Evolutionary conservation across 2,113 vertebrate genomes (phyloP).

Genomic region (Rousettus leschenaultii): DNA sequence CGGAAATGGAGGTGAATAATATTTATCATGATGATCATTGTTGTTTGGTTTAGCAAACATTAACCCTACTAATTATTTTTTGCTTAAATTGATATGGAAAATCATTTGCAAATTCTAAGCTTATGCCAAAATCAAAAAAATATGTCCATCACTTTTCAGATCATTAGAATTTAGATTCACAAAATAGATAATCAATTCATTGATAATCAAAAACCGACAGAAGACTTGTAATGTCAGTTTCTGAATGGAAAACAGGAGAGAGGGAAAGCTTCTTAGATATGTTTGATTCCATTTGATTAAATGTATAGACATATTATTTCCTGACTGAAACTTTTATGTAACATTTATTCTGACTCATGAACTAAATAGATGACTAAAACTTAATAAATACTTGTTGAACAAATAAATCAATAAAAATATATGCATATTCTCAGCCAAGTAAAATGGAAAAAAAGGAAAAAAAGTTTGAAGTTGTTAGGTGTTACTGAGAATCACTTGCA

Average conservation of each 20-base stretch:
- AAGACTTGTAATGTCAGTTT: neutral
- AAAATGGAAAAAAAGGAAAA: conserved; percentile 1
- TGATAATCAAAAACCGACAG: neutral
- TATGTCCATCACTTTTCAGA: neutral
- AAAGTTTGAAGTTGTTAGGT: neutral
- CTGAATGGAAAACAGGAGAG: neutral
- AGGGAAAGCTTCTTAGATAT: neutral
- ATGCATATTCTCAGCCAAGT: neutral
- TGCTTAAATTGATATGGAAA: neutral
- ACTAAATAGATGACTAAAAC: neutral
- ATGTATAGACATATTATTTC: conserved; percentile 8
- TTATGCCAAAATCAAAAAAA: neutral
- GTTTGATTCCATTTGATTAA: neutral
- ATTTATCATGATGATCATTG: neutral
- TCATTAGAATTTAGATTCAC: neutral
- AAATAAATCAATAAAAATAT: conserved; percentile 4
- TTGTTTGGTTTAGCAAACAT: conserved; percentile 3
- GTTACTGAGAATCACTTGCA: conserved; percentile 18
- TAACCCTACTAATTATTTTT: conserved; percentile 21
- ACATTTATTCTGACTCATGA: conserved; percentile 30
- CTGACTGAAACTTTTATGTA: neutral
- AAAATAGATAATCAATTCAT: neutral
- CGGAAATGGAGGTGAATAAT: neutral
- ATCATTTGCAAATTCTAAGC: neutral
- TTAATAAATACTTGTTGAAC: conserved; percentile 36